Evolutionary conservation across 2,888 invertebrate genomes (phyloP).

Genomic region (Pogonocherus hispidulus): DNA sequence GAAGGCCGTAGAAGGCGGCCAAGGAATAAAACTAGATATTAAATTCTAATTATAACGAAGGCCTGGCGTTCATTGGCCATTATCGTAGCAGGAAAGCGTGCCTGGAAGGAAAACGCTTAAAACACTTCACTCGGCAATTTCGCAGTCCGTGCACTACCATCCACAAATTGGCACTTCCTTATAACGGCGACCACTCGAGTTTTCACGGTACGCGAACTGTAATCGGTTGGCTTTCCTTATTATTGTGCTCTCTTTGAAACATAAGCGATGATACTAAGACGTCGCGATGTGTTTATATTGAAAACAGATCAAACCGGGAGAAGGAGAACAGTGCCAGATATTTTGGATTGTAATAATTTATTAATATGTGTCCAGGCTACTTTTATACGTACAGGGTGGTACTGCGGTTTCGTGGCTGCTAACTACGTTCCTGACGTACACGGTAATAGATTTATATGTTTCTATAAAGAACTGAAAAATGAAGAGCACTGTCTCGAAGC

Average conservation of each 20-base stretch:
- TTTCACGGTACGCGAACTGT: too few relatives aligned
- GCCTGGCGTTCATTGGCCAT: neutral
- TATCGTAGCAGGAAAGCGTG: neutral
- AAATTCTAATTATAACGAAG: neutral
- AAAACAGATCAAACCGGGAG: constrained; percentile 3
- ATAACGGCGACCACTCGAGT: too few relatives aligned
- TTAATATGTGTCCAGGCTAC: neutral
- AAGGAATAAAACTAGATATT: neutral
- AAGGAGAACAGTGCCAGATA: constrained; percentile 8
- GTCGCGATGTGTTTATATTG: neutral
- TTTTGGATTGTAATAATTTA: neutral
- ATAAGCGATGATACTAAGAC: neutral
- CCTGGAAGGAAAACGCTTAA: neutral
- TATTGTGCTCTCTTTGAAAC: neutral
- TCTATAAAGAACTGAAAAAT: too few relatives aligned
- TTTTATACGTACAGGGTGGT: neutral
- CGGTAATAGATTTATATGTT: too few relatives aligned
- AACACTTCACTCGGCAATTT: neutral
- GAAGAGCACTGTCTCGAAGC: too few relatives aligned
- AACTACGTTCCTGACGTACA: too few relatives aligned
- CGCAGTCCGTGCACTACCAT: neutral
- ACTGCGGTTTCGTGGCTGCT: too few relatives aligned
- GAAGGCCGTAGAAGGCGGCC: neutral
- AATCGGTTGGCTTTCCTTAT: neutral
- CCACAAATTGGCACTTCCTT: neutral